Evolutionary conservation across 2,797 vertebrate genomes (phyloP).

Genomic region (Avahi laniger): DNA sequence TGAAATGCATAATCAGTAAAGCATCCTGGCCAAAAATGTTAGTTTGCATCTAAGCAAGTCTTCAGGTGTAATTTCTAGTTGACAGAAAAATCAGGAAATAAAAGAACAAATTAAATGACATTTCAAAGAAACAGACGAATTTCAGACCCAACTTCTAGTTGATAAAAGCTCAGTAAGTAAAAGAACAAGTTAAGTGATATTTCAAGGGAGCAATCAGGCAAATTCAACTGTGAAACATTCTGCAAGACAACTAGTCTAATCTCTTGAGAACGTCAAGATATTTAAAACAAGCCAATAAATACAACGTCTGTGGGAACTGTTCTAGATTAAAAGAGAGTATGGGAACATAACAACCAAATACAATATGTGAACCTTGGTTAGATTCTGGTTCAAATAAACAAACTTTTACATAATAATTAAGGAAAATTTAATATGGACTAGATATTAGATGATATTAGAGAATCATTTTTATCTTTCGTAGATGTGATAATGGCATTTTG

Average conservation of each 20-base stretch:
- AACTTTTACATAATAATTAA: not conserved
- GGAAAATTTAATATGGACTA: not conserved
- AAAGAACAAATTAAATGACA: not conserved
- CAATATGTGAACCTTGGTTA: not conserved
- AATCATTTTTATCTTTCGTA: constrained; percentile 14
- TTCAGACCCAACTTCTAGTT: not conserved
- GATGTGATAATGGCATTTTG: not conserved
- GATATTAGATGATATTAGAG: not conserved
- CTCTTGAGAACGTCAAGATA: constrained; percentile 34
- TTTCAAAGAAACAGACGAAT: constrained; percentile 25
- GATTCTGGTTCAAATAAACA: not conserved
- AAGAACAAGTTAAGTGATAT: not conserved
- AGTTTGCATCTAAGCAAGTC: not conserved
- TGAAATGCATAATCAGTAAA: not conserved
- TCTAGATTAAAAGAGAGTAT: constrained; percentile 28
- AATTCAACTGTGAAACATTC: constrained; percentile 19
- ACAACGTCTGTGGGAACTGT: not conserved
- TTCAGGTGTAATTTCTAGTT: not conserved
- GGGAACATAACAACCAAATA: not conserved
- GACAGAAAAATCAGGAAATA: constrained; percentile 5
- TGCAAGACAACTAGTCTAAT: not conserved
- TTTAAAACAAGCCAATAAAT: constrained; percentile 14
- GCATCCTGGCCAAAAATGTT: not conserved
- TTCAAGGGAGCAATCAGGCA: constrained; percentile 12
- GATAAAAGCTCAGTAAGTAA: constrained; percentile 16